Evolutionary conservation across 37 sponge, comb jelly and placozoan genomes (phyloP).

Genomic region (Amphimedon queenslandica): DNA sequence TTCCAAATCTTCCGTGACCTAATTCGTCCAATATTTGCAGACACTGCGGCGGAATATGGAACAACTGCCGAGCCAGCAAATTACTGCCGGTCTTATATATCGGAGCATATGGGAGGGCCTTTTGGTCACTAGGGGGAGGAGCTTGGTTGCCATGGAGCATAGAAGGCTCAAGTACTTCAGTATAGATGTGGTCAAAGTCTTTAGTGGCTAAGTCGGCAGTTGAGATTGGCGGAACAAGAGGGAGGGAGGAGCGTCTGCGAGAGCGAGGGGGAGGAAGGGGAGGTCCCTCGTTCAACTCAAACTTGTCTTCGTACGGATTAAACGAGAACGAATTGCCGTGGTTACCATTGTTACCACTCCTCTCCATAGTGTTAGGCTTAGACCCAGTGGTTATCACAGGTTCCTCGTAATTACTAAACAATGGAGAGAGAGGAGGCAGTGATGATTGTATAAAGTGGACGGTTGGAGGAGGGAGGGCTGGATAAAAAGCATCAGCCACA

Average conservation of each 20-base stretch:
- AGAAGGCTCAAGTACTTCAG: conserved; percentile 45
- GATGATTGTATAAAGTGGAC: background rate
- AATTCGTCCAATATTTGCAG: conserved; percentile 33
- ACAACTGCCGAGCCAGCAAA: background rate
- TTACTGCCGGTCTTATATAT: conserved; percentile 25
- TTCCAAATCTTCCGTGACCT: conserved; percentile 65
- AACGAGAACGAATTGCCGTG: too few species aligned
- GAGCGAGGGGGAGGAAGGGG: background rate
- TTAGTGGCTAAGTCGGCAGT: background rate
- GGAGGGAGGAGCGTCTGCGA: background rate
- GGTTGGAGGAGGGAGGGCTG: conserved; percentile 13
- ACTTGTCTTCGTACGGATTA: background rate
- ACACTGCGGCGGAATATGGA: conserved; percentile 16
- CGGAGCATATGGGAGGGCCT: conserved; percentile 36
- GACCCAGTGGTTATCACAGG: background rate
- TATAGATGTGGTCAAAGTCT: conserved; percentile 28
- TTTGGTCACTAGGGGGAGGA: background rate
- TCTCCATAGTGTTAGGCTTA: too few species aligned
- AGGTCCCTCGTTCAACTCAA: background rate
- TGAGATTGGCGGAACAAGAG: background rate
- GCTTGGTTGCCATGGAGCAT: conserved; percentile 20
- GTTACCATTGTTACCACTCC: too few species aligned
- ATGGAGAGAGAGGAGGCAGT: background rate
- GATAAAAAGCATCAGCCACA: conserved; percentile 4
- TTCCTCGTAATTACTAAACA: conserved; percentile 1